These are phyloP conservation scores for Uropetala carovei DNA, from an alignment of 2,888 invertebrate genomes.

Conservation along the genomic window DNA sequence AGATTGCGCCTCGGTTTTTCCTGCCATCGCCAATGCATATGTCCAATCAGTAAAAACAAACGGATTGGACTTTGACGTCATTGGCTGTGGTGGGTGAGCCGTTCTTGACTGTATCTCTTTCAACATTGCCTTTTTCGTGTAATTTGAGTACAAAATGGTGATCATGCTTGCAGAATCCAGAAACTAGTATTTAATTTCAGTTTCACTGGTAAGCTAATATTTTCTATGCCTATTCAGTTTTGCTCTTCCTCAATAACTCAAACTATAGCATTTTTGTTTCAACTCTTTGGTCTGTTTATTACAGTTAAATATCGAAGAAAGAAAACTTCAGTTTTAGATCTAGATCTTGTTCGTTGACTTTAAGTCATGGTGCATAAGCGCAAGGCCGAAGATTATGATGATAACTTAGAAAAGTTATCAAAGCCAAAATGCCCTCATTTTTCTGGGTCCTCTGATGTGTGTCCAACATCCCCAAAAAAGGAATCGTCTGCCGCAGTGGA, in stretches of 20 bases:
- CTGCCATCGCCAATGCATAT: constrained; percentile 73
- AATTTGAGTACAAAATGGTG: constrained; percentile 52
- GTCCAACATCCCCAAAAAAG: neutral
- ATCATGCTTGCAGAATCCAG: constrained; percentile 57
- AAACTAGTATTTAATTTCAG: constrained; percentile 42
- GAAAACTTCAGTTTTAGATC: neutral
- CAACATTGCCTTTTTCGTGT: constrained; percentile 39
- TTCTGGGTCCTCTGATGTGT: neutral
- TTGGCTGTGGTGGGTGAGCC: constrained; percentile 72
- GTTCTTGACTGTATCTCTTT: constrained; percentile 50
- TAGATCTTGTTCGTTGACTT: neutral
- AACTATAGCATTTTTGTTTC: neutral
- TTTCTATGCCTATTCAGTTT: constrained; percentile 18
- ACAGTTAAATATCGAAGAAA: constrained; percentile 38
- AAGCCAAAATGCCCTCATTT: constrained; percentile 18
- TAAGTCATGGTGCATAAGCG: constrained; percentile 48
- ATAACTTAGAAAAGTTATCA: constrained; percentile 9
- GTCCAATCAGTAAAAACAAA: constrained; percentile 72
- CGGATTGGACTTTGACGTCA: constrained; percentile 76
- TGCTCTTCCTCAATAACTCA: neutral
- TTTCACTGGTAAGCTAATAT: constrained; percentile 54
- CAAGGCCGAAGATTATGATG: constrained; percentile 36
- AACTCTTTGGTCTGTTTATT: neutral
- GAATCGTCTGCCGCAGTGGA: neutral
- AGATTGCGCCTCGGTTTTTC: constrained; percentile 63